Conservation (phyloP, 2,888 invertebrate species). For the Dasysyrphus tricinctus region DNA sequence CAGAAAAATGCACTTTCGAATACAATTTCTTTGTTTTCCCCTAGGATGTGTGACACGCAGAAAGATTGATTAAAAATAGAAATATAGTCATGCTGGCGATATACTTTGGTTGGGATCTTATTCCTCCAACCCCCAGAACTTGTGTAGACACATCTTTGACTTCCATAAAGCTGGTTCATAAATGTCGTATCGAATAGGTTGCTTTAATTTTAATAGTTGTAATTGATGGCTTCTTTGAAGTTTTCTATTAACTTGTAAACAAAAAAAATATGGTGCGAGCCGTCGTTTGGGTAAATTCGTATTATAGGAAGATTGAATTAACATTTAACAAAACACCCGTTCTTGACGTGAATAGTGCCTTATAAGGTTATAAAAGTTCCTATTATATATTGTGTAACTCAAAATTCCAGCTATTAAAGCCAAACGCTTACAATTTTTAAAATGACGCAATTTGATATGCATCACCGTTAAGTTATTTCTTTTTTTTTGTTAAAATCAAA, state of each 20-base stretch:
- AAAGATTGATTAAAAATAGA: constrained; percentile 56
- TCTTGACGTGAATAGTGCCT: no score
- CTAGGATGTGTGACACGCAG: constrained; percentile 24
- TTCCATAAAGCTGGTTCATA: no score
- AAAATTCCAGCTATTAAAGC: not conserved
- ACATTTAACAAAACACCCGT: no score
- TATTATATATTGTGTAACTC: no score
- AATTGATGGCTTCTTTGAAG: no score
- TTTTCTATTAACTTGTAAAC: no score
- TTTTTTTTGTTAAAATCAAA: not conserved
- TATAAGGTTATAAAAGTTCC: no score
- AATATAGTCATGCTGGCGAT: constrained; percentile 12
- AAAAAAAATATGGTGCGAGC: no score
- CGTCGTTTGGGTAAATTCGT: no score
- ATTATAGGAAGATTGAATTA: no score
- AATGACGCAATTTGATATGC: not conserved
- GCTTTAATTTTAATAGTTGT: no score
- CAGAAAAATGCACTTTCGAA: not conserved
- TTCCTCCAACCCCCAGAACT: constrained; percentile 12
- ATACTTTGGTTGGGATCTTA: constrained; percentile 23
- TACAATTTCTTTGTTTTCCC: constrained; percentile 33
- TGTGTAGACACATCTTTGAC: not conserved
- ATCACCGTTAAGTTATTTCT: not conserved
- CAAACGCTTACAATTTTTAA: not conserved
- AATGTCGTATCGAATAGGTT: no score